Evolutionary conservation across 2,888 invertebrate species (phyloP), one percentile per base, ranked within the genome.

Genomic region (Dicyrtomina minuta): DNA sequence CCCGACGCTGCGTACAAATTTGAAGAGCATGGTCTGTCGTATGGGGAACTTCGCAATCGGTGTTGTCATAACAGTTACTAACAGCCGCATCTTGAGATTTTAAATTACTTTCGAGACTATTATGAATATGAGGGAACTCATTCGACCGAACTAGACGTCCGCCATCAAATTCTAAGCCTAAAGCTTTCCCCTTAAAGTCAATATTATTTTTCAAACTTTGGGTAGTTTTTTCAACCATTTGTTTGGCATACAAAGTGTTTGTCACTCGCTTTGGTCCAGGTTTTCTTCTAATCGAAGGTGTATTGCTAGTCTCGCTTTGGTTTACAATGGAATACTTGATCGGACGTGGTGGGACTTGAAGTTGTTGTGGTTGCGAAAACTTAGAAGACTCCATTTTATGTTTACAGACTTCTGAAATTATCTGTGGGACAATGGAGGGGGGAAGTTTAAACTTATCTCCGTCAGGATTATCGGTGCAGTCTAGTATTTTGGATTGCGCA

Each of bases 151-250:
- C 33, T 26, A 53, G 44, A 3, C 46, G 56, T n/a, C 70, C 70
- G 49, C 56, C 12, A 10, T 33, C 55, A 65, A 64, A 56, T 51
- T 55, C 41, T 8, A 66, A 41, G 17, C 55, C 66, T n/a, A 66
- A 33, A 15, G 55, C 53, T 41, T 39, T 15, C 3, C 27, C 12
- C 44, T 65, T 59, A n/a, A 59, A 39, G 13, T 22, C 17, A 15
- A 70, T 20, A 65, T 64, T 70, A 6, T 49, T 17, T 27, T 44
- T 20, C 44, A 70, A 17, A 15, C 24, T 46, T 2, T 41, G 44
- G 3, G 33, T 26, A 1, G 70, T 51, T 2, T 43, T 6, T 15
- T 46, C 56, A 3, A 70, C 26, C 26, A 70, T 46, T 10, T 26
- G 24, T 13, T 26, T 5, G 8, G 20, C 27, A 26, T 55, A 55